Conservation (phyloP, 2,113 vertebrate genomes). For the Alces alces region DNA sequence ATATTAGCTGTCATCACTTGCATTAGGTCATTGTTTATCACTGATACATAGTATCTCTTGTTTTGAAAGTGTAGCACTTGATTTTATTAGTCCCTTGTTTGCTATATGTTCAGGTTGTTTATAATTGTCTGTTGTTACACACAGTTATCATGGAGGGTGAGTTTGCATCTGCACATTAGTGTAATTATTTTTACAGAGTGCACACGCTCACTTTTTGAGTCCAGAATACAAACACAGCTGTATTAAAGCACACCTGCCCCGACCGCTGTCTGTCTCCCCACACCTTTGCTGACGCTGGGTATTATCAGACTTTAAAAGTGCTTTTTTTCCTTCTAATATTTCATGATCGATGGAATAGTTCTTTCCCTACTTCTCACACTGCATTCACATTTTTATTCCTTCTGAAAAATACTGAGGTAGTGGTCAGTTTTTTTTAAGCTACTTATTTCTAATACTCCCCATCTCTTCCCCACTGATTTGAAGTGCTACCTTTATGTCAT, state of each 20-base stretch:
- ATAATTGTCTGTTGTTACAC: neutral
- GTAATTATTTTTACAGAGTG: constrained; percentile 30
- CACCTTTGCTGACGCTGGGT: neutral
- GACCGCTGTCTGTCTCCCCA: neutral
- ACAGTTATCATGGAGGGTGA: neutral
- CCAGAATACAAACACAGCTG: neutral
- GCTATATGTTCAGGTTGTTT: neutral
- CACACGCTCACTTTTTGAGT: neutral
- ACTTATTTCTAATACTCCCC: neutral
- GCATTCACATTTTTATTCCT: neutral
- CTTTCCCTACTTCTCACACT: neutral
- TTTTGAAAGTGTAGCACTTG: neutral
- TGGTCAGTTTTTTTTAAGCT: neutral
- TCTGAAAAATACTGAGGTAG: neutral
- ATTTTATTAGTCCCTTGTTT: neutral
- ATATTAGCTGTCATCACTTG: neutral
- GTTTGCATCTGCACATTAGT: neutral
- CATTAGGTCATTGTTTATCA: neutral
- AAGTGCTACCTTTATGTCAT: neutral
- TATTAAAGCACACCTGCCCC: neutral
- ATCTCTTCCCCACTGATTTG: neutral
- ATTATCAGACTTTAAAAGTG: neutral
- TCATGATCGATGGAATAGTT: neutral
- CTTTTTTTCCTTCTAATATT: neutral
- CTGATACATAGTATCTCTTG: neutral